These are phyloP conservation scores for Drosophila subsilvestris DNA, from an alignment of 2,888 invertebrate species.

Conservation along the genomic window DNA sequence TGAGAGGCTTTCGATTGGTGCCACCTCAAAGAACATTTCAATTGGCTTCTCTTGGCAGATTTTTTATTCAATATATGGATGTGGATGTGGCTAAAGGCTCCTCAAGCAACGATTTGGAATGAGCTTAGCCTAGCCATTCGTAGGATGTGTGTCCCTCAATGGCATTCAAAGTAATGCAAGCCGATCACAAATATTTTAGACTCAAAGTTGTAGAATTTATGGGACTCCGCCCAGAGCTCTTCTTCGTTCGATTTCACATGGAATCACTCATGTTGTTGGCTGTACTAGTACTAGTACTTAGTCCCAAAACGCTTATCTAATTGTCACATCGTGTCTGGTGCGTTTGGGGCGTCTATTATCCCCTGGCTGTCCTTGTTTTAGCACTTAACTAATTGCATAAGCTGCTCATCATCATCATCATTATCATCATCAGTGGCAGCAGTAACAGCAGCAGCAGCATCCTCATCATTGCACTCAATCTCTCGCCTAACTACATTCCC, in stretches of 20 bases:
- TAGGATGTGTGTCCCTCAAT: no score
- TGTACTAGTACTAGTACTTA: no score
- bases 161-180: no score
- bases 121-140: no score
- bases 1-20: not conserved
- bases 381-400: constrained; percentile 70
- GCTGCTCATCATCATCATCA: constrained; percentile 31
- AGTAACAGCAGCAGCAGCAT: constrained; percentile 9
- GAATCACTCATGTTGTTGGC: not conserved
- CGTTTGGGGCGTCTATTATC: not conserved
- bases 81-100: no score
- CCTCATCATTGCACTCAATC: constrained; percentile 2
- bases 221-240: not conserved
- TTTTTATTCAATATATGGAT: not conserved
- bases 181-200: not conserved
- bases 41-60: not conserved
- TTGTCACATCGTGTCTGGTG: constrained; percentile 22
- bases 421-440: constrained; percentile 26
- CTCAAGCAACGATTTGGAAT: no score
- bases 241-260: no score
- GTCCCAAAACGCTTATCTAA: constrained; percentile 21
- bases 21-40: not conserved
- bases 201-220: not conserved
- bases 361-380: constrained; percentile 26
- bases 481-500: constrained; percentile 8